Conservation (phyloP, 2,797 vertebrate species). For the Vespertilio murinus region DNA sequence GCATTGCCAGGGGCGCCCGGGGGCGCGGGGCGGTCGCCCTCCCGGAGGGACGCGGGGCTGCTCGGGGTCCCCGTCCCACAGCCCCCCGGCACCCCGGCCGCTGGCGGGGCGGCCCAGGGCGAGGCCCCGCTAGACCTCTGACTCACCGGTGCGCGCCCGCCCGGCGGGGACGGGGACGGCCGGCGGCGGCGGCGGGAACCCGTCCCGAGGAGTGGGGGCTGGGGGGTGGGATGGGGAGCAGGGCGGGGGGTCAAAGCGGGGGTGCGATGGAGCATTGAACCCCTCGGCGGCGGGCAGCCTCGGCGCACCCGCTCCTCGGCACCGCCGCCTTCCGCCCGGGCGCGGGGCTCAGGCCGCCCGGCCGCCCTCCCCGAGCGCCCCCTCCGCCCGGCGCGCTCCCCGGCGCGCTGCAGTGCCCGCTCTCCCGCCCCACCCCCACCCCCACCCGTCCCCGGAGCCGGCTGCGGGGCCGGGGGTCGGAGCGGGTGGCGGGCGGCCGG, state of each 20-base stretch:
- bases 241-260: background rate
- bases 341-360: background rate
- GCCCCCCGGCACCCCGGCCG: background rate
- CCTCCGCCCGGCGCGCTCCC: background rate
- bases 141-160: constrained; percentile 56
- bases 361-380: background rate
- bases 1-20: constrained; percentile 47
- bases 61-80: background rate
- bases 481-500: no score
- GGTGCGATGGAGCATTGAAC: background rate
- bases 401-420: no score
- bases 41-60: background rate
- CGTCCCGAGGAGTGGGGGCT: background rate
- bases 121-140: constrained; percentile 64
- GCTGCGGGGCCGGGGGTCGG: no score
- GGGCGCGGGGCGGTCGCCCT: background rate
- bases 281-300: background rate
- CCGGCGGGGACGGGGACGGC: background rate
- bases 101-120: constrained; percentile 50
- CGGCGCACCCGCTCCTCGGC: background rate
- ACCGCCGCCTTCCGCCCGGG: background rate
- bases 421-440: no score
- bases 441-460: no score
- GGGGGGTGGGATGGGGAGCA: background rate
- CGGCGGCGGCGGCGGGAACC: background rate